These are phyloP conservation scores for Troilus luridus DNA, from an alignment of 2,888 invertebrate genomes.

Conservation along the genomic window DNA sequence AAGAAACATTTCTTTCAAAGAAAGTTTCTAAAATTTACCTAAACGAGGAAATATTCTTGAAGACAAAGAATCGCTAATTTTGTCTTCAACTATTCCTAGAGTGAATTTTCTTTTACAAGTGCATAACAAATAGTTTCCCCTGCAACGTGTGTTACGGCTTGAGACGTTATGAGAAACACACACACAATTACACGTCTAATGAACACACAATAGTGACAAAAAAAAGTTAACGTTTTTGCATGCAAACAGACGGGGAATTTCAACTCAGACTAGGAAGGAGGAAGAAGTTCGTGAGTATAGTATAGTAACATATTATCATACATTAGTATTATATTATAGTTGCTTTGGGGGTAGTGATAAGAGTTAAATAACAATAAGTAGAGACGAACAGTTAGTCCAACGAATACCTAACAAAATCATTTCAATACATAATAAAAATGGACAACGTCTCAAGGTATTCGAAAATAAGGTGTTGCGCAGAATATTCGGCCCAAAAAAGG, in stretches of 20 bases:
- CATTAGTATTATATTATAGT: too few species aligned
- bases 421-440: too few species aligned
- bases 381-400: too few species aligned
- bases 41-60: background rate
- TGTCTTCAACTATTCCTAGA: background rate
- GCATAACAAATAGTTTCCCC: background rate
- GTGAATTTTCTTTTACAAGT: background rate
- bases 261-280: background rate
- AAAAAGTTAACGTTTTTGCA: background rate
- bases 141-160: background rate
- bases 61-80: background rate
- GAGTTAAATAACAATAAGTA: too few species aligned
- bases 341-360: too few species aligned
- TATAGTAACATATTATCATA: too few species aligned
- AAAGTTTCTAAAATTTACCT: background rate
- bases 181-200: background rate
- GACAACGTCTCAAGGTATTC: too few species aligned
- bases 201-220: slow-evolving; percentile 6
- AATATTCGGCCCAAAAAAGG: too few species aligned
- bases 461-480: too few species aligned
- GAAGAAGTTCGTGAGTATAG: too few species aligned
- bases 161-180: background rate
- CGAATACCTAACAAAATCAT: too few species aligned
- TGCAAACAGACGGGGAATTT: background rate
- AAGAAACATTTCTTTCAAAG: background rate